Evolutionary conservation across 64 coral and sea anemone species (phyloP), one percentile per base, ranked within the genome.

Genomic region (Astreopora myriophthalma): DNA sequence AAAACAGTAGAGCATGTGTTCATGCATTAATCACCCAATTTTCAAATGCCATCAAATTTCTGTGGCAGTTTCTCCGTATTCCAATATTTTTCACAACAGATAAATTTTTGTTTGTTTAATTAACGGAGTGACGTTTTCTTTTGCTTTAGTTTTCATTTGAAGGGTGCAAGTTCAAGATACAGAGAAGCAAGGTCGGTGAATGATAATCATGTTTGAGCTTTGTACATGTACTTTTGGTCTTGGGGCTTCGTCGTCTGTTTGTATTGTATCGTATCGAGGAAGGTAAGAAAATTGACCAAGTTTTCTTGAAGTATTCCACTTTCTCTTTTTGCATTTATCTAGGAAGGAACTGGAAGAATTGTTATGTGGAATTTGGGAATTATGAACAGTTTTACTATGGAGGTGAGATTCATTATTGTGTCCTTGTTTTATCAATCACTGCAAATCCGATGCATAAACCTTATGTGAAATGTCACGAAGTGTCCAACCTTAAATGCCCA

Each of bases 311-410:
- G 13, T 16, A 55, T 0, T 55, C 11, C 5, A 1, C 0, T 1
- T 72, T 48, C 8, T 27, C 2, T 5, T 26, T 14, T 48, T 17
- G 3, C 3, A 25, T 61, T 5, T 73, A 58, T 83, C 0, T 69
- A 97, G 95, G 91, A 93, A 44, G 95, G 96, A 48, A 98, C 96
- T 16, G 96, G 96, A 13, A 76, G 96, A 14, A 82, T 98, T 46
- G 96, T 98, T 0, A 98, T 98, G 96, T 98, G 96, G 96, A 83
- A 92, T 8, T 72, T 95, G 71, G 96, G 96, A 52, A 92, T 98
- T 24, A 49, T 88, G 57, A 98, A 98, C 75, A 98, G 96, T 52
- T 98, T 95, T 34, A 95, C 93, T 0, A 92, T 94, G 89, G 93
- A 95, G 96, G 95, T 98, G 69, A 52, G 27, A 12, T 0, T 69